Evolutionary conservation across 2,888 invertebrate species (phyloP), one percentile per base, ranked within the genome.

Genomic region (Protonemura montana): DNA sequence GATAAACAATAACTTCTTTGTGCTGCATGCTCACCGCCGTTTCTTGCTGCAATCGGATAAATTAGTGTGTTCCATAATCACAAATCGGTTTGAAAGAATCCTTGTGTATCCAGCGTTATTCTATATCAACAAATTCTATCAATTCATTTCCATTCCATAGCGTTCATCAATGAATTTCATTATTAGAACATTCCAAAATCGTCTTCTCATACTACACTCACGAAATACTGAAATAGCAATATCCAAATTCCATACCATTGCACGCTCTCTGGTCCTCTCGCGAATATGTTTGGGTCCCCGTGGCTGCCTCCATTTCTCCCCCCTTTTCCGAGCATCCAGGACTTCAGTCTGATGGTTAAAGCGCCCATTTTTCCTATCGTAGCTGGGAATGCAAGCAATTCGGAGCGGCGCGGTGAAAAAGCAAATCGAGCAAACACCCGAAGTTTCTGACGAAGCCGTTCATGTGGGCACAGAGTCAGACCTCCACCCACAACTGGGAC

Each of bases 131-230:
- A 59, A 59, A 59, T 59, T 59, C 59, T 10, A 59, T 59, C 59
- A 59, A 59, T 59, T 59, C 59, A 10, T 59, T 59, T 59, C 59
- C 59, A 16, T 59, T 59, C 59, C 59, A 59, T 59, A 59, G 16
- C 59, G 59, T 59, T 59, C 59, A 59, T 59, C 59, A 59, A 59
- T 59, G 59, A 59, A 59, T 59, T 59, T 59, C 59, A 59, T 59
- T 59, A 59, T 59, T 59, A 59, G 59, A 59, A 59, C 59, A 59
- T 59, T 59, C 59, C 59, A 59, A 59, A 59, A 59, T 59, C 59
- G 59, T 59, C 13, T 59, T 59, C 59, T 59, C 59, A 59, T 59
- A 59, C 59, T 59, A 59, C 59, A 59, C 59, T 59, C 59, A 7
- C 59, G 59, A 59, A 59, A 59, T 59, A 59, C 59, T 59, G 59